phyloP scores from a whole-genome alignment of 2,888 invertebrate genomes.

The Onchidella celtica region DNA sequence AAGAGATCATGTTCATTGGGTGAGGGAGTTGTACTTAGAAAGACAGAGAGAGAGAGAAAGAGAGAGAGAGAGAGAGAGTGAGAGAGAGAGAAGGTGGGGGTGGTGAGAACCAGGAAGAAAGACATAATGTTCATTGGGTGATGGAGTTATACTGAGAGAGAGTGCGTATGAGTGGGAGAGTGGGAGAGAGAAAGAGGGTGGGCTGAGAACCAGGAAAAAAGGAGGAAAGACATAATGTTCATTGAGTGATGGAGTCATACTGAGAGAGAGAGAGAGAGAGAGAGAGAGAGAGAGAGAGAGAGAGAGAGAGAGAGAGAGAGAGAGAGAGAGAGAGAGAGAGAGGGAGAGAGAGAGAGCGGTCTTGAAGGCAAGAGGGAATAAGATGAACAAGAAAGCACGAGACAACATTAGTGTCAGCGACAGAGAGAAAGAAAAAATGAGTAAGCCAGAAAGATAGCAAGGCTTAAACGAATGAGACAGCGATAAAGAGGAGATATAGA shows the following conservation, averaged over 20 bases:
- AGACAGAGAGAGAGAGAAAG: background rate
- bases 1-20: background rate
- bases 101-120: background rate
- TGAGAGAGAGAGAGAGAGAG: background rate
- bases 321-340: constrained; percentile 9
- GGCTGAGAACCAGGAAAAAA: no score
- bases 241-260: no score
- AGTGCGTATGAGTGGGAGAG: background rate
- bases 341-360: no score
- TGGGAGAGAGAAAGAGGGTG: background rate
- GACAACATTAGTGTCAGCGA: background rate
- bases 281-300: background rate
- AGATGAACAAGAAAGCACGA: background rate
- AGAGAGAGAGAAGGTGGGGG: background rate
- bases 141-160: background rate
- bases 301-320: background rate
- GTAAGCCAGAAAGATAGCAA: background rate
- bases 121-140: background rate
- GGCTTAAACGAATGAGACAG: background rate
- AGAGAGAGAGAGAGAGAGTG: constrained; percentile 20
- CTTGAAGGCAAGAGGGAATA: background rate
- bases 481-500: background rate
- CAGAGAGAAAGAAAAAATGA: no score
- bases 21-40: background rate
- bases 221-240: no score